These are phyloP conservation scores for Eutolmus rufibarbis DNA, from an alignment of 2,888 invertebrate species.

Conservation along the genomic window DNA sequence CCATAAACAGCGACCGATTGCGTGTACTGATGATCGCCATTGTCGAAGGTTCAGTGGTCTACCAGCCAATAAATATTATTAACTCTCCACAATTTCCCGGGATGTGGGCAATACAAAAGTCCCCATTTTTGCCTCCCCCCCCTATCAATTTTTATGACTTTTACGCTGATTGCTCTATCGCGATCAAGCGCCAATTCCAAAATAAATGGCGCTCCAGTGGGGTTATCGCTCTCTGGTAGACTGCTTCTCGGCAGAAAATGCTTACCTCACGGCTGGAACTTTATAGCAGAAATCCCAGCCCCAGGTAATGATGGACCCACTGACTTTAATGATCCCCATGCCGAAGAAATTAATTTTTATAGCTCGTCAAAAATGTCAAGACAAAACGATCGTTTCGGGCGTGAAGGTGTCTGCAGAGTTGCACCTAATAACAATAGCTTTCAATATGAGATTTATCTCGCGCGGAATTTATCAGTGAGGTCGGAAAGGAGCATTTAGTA, in stretches of 20 bases:
- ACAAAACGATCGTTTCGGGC: not conserved
- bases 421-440: not conserved
- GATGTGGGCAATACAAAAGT: not conserved
- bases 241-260: not conserved
- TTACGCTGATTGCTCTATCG: conserved; percentile 29
- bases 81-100: not conserved
- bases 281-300: not conserved
- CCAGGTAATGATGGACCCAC: not conserved
- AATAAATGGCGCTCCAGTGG: not conserved
- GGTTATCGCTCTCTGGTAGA: not conserved
- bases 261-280: not conserved
- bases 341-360: conserved; percentile 8
- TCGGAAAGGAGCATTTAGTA: not conserved
- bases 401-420: not conserved
- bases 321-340: conserved; percentile 7
- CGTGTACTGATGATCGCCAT: conserved; percentile 26
- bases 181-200: conserved; percentile 6
- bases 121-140: not conserved
- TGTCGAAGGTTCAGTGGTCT: not conserved
- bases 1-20: conserved; percentile 31
- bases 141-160: not conserved
- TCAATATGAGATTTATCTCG: not conserved
- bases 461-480: not conserved
- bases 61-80: conserved; percentile 16
- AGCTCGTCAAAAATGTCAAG: conserved; percentile 5